Percentiles rank a stretch among this genome's conserved stretches.
These are phyloP conservation scores for Molanna angustata DNA, from an alignment of 2,888 invertebrate species.

Conservation along the genomic window DNA sequence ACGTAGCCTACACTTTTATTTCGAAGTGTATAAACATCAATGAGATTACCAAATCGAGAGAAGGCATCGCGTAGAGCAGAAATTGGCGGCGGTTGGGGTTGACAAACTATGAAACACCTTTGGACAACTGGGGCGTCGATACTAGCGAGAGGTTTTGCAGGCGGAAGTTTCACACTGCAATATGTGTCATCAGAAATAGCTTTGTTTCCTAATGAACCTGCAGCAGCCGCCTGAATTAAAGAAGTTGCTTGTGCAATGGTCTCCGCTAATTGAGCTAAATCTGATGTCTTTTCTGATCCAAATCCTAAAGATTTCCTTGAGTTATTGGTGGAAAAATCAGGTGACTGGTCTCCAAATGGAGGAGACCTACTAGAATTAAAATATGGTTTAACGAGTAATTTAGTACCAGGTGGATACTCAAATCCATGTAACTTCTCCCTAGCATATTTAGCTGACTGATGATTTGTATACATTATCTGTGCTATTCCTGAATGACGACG, in stretches of 20 bases:
- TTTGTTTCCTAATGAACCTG: conserved; percentile 38
- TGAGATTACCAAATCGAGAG: conserved; percentile 85
- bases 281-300: conserved; percentile 44
- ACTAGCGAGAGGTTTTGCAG: conserved; percentile 65
- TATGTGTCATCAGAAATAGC: conserved; percentile 47
- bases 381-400: conserved; percentile 72
- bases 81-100: conserved; percentile 67
- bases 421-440: conserved; percentile 85
- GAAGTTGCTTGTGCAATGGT: conserved; percentile 77
- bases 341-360: conserved; percentile 34
- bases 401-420: conserved; percentile 87
- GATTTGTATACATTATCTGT: conserved; percentile 43
- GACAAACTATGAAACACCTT: conserved; percentile 64
- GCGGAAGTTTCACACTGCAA: conserved; percentile 70
- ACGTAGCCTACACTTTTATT: conserved; percentile 93
- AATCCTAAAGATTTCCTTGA: conserved; percentile 42
- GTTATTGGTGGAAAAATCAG: conserved; percentile 41
- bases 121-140: conserved; percentile 66
- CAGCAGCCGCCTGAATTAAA: conserved; percentile 65
- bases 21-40: conserved; percentile 85
- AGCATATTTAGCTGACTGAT: conserved; percentile 59
- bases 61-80: conserved; percentile 83
- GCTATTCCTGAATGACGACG: conserved; percentile 50
- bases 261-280: conserved; percentile 66
- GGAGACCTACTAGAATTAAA: conserved; percentile 35